Conservation (phyloP, 1,140 invertebrate genomes). For the Muscidifurax raptorellus region DNA sequence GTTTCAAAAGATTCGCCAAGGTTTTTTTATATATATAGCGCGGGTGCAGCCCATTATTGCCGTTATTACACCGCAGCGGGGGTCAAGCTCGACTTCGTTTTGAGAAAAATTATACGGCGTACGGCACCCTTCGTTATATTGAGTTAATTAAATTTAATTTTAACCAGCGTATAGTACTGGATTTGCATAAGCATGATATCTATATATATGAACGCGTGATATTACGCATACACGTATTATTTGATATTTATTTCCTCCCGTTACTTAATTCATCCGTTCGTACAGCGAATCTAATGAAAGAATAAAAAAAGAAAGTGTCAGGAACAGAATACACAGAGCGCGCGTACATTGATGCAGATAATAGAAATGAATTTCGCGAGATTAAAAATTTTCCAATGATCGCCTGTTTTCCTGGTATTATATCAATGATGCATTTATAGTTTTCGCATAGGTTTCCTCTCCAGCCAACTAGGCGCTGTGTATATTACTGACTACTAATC, state of each 20-base stretch:
- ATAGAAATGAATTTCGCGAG: neutral
- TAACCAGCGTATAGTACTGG: neutral
- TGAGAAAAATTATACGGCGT: conserved; percentile 13
- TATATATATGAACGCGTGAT: neutral
- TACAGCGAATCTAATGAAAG: neutral
- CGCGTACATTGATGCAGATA: neutral
- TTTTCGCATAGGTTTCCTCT: neutral
- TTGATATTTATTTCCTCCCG: neutral
- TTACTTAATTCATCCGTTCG: conserved; percentile 22
- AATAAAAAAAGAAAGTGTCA: neutral
- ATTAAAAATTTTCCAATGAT: neutral
- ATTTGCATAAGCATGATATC: conserved; percentile 7
- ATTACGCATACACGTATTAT: conserved; percentile 8
- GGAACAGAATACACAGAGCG: neutral
- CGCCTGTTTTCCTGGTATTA: neutral
- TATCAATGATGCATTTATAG: too few relatives aligned
- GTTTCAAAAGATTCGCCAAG: conserved; percentile 13
- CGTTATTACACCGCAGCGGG: neutral
- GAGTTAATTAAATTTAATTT: conserved; percentile 47
- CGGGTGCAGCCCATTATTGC: neutral
- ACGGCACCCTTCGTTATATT: conserved; percentile 25
- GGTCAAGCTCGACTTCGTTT: neutral
- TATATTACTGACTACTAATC: too few relatives aligned
- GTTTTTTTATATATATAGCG: neutral
- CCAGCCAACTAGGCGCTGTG: too few relatives aligned